A percentile compares a stretch with the other conserved stretches of the same genome.
Conservation (phyloP, 2,797 vertebrate genomes). For the Mormyrus proboscirostris region DNA sequence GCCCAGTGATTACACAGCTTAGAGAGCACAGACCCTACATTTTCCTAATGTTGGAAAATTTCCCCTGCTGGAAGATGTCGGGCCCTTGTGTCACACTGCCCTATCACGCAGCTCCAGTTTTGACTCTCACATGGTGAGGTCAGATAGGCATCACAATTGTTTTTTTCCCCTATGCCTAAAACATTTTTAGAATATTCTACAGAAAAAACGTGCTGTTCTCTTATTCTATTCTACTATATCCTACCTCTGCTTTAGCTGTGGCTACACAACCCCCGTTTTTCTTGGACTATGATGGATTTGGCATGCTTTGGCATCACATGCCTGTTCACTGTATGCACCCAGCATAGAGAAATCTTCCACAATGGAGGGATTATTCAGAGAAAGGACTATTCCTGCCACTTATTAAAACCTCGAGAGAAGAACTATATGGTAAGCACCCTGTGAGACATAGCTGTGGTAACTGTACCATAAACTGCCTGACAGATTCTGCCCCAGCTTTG, state of each 20-base stretch:
- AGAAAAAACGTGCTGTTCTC: not conserved
- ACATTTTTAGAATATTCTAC: not conserved
- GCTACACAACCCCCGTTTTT: not conserved
- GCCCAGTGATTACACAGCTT: not conserved
- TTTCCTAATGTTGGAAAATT: not conserved
- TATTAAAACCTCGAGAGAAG: not conserved
- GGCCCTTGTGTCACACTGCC: not conserved
- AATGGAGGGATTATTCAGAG: not conserved
- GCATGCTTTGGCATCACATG: not conserved
- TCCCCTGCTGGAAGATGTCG: not conserved
- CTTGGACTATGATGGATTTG: not conserved
- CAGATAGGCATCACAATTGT: not conserved
- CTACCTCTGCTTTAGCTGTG: not conserved
- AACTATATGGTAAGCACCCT: not conserved
- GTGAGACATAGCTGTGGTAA: not conserved
- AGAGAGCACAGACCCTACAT: not conserved
- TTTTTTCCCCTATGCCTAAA: not conserved
- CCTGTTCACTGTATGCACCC: not conserved
- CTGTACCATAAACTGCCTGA: not conserved
- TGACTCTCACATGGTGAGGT: not conserved
- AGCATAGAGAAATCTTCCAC: not conserved
- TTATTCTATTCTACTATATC: not conserved
- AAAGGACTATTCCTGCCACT: not conserved
- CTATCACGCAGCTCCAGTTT: not conserved
- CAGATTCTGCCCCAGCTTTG: not conserved